phyloP scores from a whole-genome alignment of 2,888 invertebrate species.

The Sepioteuthis lessoniana region DNA sequence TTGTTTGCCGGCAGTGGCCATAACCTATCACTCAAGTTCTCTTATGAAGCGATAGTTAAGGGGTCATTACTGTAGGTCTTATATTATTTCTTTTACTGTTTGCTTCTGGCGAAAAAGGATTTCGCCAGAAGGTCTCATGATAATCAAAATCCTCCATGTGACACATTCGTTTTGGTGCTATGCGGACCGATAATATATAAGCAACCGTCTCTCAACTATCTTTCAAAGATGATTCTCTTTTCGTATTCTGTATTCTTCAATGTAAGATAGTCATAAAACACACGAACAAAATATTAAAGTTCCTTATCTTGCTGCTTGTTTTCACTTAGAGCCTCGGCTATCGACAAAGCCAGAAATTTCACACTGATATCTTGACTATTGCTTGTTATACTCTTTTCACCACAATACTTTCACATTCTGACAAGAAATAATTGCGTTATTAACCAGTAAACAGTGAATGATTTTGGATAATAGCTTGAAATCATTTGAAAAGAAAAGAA shows the following conservation, averaged over 20 bases:
- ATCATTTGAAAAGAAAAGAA: slow-evolving; percentile 17
- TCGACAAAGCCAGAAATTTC: not conserved
- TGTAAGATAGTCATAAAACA: not conserved
- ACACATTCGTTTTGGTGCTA: too few relatives aligned
- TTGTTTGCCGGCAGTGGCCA: too few relatives aligned
- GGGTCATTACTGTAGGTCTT: too few relatives aligned
- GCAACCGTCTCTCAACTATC: too few relatives aligned
- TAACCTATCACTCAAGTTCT: too few relatives aligned
- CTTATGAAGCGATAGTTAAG: too few relatives aligned
- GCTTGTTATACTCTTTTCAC: slow-evolving; percentile 15
- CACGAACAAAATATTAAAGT: not conserved
- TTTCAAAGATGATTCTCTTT: not conserved
- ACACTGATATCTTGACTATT: not conserved
- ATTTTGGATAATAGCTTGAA: slow-evolving; percentile 18
- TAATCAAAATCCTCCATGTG: too few relatives aligned
- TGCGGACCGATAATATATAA: too few relatives aligned
- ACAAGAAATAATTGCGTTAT: not conserved
- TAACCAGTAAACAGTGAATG: slow-evolving; percentile 33
- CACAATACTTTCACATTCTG: not conserved
- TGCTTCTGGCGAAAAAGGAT: too few relatives aligned
- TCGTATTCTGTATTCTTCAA: not conserved
- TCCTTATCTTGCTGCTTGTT: not conserved
- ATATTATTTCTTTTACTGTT: too few relatives aligned
- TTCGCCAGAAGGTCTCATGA: too few relatives aligned
- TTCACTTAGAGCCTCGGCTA: not conserved